phyloP scores from a whole-genome alignment of 2,797 vertebrate species.

The Glossophaga mutica region DNA sequence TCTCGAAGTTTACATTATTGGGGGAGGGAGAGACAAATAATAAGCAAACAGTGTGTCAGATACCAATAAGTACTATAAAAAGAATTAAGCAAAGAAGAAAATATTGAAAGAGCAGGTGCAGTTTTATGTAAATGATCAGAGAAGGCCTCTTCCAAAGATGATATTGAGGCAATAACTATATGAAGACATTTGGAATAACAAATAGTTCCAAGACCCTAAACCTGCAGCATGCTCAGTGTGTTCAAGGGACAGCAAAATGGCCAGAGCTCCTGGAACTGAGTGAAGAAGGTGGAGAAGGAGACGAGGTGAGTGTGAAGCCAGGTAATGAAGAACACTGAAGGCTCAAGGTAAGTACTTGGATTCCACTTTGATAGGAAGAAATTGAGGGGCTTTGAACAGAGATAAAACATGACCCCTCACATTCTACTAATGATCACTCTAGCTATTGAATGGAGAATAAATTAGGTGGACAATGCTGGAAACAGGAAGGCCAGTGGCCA shows the following conservation, averaged over 20 bases:
- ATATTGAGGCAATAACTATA: background rate
- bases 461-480: background rate
- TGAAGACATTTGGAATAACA: background rate
- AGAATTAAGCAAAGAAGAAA: slow-evolving; percentile 15
- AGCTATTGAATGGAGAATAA: background rate
- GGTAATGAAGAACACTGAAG: background rate
- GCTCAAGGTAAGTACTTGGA: background rate
- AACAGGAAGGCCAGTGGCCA: background rate
- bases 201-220: background rate
- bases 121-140: background rate
- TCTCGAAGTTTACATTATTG: background rate
- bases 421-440: background rate
- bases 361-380: background rate
- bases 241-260: background rate
- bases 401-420: background rate
- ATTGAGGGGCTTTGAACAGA: background rate
- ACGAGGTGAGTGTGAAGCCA: background rate
- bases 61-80: background rate
- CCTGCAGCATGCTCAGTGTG: background rate
- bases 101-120: background rate
- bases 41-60: background rate
- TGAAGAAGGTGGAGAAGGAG: background rate
- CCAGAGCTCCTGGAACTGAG: background rate
- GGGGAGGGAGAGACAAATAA: background rate
- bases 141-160: background rate